These are phyloP conservation scores for Porites rus DNA, from an alignment of 92 coral and sea anemone species.

Conservation along the genomic window DNA sequence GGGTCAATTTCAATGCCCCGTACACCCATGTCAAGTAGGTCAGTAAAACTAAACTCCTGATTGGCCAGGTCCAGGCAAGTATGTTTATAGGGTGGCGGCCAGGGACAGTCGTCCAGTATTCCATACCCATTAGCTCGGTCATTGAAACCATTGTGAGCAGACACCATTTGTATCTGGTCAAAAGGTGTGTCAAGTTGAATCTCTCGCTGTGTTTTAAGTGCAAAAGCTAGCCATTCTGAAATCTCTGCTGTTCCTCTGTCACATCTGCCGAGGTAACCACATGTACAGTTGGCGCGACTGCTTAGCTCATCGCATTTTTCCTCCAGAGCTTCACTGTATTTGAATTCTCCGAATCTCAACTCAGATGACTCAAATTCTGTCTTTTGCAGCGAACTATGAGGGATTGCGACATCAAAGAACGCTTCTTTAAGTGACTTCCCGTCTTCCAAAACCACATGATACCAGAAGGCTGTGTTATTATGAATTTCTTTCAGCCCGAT, in stretches of 20 bases:
- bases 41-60: constrained; percentile 92
- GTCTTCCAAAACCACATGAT: constrained; percentile 47
- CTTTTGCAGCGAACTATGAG: constrained; percentile 7
- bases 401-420: constrained; percentile 34
- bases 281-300: constrained; percentile 74
- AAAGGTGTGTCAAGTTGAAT: constrained; percentile 71
- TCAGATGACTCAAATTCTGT: constrained; percentile 15
- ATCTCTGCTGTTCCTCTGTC: constrained; percentile 76
- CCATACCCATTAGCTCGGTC: constrained; percentile 89
- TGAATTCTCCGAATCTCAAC: constrained; percentile 39
- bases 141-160: constrained; percentile 89
- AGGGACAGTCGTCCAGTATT: constrained; percentile 70
- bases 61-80: constrained; percentile 82
- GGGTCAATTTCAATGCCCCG: constrained; percentile 87
- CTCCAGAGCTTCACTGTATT: background rate
- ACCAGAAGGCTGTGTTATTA: constrained; percentile 29
- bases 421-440: constrained; percentile 44
- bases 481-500: constrained; percentile 30
- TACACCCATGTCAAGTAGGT: constrained; percentile 83
- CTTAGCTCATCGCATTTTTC: constrained; percentile 76
- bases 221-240: constrained; percentile 81
- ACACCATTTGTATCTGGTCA: constrained; percentile 78
- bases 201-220: constrained; percentile 84
- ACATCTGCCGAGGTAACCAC: constrained; percentile 76
- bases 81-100: constrained; percentile 90